Conservation (phyloP, 2,797 vertebrate species). For the Schizothorax lantsangensis region DNA sequence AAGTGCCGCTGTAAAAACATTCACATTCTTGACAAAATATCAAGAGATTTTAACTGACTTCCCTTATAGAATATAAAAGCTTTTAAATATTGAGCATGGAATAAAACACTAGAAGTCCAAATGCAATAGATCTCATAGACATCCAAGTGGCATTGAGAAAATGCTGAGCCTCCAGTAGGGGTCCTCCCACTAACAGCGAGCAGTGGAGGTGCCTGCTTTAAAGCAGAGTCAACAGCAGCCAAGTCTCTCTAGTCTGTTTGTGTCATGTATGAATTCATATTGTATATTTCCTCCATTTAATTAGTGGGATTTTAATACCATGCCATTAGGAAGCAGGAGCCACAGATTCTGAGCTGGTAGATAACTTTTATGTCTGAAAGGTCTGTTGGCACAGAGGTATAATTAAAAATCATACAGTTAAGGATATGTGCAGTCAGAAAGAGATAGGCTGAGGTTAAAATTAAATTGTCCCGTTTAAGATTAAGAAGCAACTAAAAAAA, state of each 20-base stretch:
- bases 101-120: not conserved
- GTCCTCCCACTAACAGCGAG: constrained; percentile 70
- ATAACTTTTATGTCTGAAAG: constrained; percentile 72
- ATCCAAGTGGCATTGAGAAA: constrained; percentile 16
- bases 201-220: constrained; percentile 55
- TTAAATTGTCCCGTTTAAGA: constrained; percentile 64
- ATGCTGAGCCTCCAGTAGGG: constrained; percentile 70
- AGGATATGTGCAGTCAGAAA: constrained; percentile 59
- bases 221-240: constrained; percentile 49
- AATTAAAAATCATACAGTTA: constrained; percentile 71
- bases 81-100: constrained; percentile 1
- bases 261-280: constrained; percentile 58
- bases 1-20: not conserved
- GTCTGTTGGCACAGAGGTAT: constrained; percentile 69
- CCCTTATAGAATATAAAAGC: not conserved
- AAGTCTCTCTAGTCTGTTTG: constrained; percentile 52
- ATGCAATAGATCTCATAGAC: constrained; percentile 1
- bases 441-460: constrained; percentile 53
- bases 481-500: constrained; percentile 62
- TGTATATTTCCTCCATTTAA: constrained; percentile 67
- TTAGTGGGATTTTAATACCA: constrained; percentile 68
- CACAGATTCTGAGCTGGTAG: constrained; percentile 67
- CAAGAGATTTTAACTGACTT: not conserved
- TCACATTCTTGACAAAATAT: not conserved
- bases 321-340: constrained; percentile 67